These are phyloP conservation scores for Eupleurogrammus muticus DNA, from an alignment of 2,797 vertebrate species.

Conservation along the genomic window DNA sequence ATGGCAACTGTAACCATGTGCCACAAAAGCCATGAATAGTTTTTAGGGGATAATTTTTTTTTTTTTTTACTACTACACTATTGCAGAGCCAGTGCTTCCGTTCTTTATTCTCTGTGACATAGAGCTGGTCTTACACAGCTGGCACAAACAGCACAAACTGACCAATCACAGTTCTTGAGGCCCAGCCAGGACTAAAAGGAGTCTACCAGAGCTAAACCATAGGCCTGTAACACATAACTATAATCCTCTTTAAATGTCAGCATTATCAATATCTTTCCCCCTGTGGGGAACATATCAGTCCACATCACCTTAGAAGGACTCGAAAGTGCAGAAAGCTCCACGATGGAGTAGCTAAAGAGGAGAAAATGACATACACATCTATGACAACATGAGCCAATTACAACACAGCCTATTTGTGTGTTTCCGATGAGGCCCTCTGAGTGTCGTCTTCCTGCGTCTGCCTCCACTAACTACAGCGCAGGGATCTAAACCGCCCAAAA, in stretches of 20 bases:
- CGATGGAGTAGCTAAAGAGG: background rate
- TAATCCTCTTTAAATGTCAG: background rate
- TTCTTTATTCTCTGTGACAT: too few species aligned
- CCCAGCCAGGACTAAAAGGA: too few species aligned
- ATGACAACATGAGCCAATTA: conserved; percentile 21
- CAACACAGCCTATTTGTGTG: background rate
- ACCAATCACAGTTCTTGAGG: too few species aligned
- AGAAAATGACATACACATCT: background rate
- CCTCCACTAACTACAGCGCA: conserved; percentile 13
- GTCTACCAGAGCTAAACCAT: background rate
- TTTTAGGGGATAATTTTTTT: too few species aligned
- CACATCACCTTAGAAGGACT: background rate
- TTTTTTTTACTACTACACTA: too few species aligned
- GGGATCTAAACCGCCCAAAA: background rate
- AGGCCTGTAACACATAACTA: background rate
- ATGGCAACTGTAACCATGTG: too few species aligned
- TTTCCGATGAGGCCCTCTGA: conserved; percentile 14
- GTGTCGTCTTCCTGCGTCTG: conserved; percentile 13
- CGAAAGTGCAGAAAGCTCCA: background rate
- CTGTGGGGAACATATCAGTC: background rate
- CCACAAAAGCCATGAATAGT: too few species aligned
- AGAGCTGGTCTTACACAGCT: too few species aligned
- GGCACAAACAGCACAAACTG: too few species aligned
- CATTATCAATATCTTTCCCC: background rate
- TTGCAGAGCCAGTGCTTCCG: too few species aligned